A percentile compares a stretch with the other conserved stretches of the same genome.
These are phyloP conservation scores for Cavia porcellus DNA, from an alignment of 2,113 vertebrate genomes.

Conservation along the genomic window DNA sequence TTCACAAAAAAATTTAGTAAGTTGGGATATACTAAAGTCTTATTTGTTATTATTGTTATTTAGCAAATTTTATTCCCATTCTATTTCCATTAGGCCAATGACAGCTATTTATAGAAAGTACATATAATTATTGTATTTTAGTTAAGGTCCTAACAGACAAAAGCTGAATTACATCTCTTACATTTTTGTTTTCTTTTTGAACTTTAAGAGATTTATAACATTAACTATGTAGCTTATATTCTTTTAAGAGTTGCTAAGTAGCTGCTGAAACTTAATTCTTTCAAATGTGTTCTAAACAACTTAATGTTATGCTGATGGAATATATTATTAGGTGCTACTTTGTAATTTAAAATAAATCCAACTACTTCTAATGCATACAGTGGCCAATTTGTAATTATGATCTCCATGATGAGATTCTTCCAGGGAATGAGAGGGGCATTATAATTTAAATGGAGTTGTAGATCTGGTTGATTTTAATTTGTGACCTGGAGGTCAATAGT, in stretches of 20 bases:
- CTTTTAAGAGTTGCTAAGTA: conserved; percentile 46
- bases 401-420: conserved; percentile 85
- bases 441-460: conserved; percentile 87
- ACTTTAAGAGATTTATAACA: conserved; percentile 5
- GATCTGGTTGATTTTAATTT: conserved; percentile 87
- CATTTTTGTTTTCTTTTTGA: not conserved
- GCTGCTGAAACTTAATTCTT: conserved; percentile 67
- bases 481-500: conserved; percentile 85
- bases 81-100: conserved; percentile 17
- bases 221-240: conserved; percentile 56
- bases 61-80: not conserved
- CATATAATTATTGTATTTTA: conserved; percentile 24
- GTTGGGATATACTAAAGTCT: not conserved
- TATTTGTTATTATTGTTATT: not conserved
- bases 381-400: conserved; percentile 87
- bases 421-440: conserved; percentile 87
- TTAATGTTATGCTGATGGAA: conserved; percentile 67
- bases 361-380: conserved; percentile 76
- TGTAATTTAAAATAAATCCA: conserved; percentile 87
- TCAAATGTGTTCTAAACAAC: conserved; percentile 75
- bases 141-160: conserved; percentile 3
- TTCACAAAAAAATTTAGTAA: not conserved
- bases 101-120: not conserved
- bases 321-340: conserved; percentile 78
- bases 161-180: not conserved